Base-by-base conservation (phyloP, 2,888 invertebrate genomes). In the Lasius platythorax region DNA sequence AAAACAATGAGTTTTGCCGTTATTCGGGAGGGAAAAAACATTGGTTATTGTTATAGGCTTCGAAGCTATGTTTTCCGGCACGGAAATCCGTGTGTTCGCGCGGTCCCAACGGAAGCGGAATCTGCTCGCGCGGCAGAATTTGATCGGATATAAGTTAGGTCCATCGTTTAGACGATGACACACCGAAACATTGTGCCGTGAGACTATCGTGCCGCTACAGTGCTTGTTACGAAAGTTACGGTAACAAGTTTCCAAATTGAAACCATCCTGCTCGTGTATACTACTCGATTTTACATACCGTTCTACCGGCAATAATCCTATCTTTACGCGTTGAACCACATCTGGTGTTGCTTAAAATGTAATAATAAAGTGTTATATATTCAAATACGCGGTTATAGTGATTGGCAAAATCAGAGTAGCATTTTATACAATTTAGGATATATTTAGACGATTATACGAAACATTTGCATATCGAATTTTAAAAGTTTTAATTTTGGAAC, bases 191-290 rank as follows among this genome's bases (percentile, higher is more conserved):
- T 82, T 83, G 78, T 74, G 75, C 70, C n/a, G 37, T 61, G 79
- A 79, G 72, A 74, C 66, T 83, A 66, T 46, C 76, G 81, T 82
- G 74, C 58, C 72, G 8, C 40, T 83, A 50, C 75, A 72, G 64
- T 50, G 33, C 58, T 68, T 68, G 83, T 82, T 81, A 58, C 83
- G 87, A 79, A 87, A 85, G 87, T 87, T 84, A 74, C 88, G 87
- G 84, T 87, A 84, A 87, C 88, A 73, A 85, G 87, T 88, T 87
- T 87, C 83, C 75, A 87, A 87, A 89, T 86, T 89, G 87, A 84
- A 89, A 84, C 82, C 83, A 82, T 78, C 82, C 83, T 72, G 82
- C 81, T 72, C 84, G 82, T 87, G 78, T 78, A 79, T 76, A 33
- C 46, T 75, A n/a, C 46, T 64, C 18, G 23, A 33, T 75, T 64